Evolutionary conservation across 2,797 vertebrate species (phyloP), one percentile per base, ranked within the genome.

Genomic region (Silurus lanzhouensis): DNA sequence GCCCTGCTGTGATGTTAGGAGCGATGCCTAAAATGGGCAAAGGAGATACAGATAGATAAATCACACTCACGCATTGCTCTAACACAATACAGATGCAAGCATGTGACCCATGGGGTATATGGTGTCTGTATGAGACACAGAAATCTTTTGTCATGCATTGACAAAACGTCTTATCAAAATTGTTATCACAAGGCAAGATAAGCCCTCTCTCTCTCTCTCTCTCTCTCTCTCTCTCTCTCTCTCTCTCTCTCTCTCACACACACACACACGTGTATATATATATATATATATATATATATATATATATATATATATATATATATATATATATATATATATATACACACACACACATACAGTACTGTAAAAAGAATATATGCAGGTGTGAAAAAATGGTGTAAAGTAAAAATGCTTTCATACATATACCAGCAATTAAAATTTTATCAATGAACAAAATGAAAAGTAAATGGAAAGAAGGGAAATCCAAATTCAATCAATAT

Each of bases 1-100:
- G 98, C 22, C 97, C 98, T 78, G 95, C 95, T 57, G 98, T 99
- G 95, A 99, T 99, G 92, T 99, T 99, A 64, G 98, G 98, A 64
- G 98, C 97, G 0, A 99, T 99, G 91, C 98, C 98, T 99, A 89
- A 57, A 72, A 88, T 25, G 85, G 27, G 63, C 31, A 79, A 13
- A 86, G 64, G 66, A 86, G 77, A 90, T 85, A 46, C 84, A 57
- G 20, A 61, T 44, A 88, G 74, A 83, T 87, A 89, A 82, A 60
- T 79, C 48, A 72, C 46, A 88, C 81, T 38, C 74, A 61, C 64
- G 66, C 25, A 31, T 10, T 63, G 46, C 31, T 57, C 48, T 31
- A 76, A 72, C 78, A 79, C 82, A 85, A 64, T 66, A 57, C 81
- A 67, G 64, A 68, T 64, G 66, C 22, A 31, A 44, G 15, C 5